These are phyloP conservation scores for Chascanopsetta lugubris DNA, from an alignment of 2,113 vertebrate genomes.

Conservation along the genomic window DNA sequence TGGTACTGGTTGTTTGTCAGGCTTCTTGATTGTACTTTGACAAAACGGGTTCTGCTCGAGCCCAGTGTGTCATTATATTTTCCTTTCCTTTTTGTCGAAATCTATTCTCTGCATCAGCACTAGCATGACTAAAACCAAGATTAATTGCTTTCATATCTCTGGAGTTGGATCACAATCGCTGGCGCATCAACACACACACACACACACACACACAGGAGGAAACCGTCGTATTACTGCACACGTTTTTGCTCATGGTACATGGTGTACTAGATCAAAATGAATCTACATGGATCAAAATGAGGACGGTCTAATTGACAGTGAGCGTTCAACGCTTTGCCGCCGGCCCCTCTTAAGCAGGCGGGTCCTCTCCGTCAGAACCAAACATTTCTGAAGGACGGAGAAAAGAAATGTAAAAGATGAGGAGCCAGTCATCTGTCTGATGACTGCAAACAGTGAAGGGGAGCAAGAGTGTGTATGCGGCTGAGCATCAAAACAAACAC, in stretches of 20 bases:
- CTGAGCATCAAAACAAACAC: constrained; percentile 15
- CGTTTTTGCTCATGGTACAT: constrained; percentile 48
- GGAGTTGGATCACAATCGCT: constrained; percentile 33
- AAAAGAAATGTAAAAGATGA: constrained; percentile 2
- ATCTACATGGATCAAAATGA: constrained; percentile 61
- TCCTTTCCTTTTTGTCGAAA: constrained; percentile 38
- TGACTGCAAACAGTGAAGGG: constrained; percentile 1
- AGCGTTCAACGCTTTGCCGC: constrained; percentile 31
- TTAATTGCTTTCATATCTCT: constrained; percentile 68
- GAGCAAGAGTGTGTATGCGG: background rate
- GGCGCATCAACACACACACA: constrained; percentile 15
- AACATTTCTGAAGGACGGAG: constrained; percentile 3
- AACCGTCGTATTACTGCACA: constrained; percentile 22
- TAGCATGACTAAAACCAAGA: constrained; percentile 60
- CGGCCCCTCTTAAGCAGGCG: constrained; percentile 4
- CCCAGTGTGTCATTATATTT: constrained; percentile 9
- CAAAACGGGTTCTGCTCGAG: constrained; percentile 42
- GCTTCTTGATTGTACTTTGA: constrained; percentile 43
- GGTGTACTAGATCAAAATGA: constrained; percentile 59
- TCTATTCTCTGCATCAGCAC: constrained; percentile 47
- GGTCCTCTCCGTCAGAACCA: constrained; percentile 39
- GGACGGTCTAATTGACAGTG: constrained; percentile 51
- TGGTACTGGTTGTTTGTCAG: constrained; percentile 34
- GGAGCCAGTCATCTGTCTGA: background rate
- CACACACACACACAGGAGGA: background rate